Evolutionary conservation across 2,888 invertebrate genomes (phyloP).

Genomic region (Steinernema scapterisci): DNA sequence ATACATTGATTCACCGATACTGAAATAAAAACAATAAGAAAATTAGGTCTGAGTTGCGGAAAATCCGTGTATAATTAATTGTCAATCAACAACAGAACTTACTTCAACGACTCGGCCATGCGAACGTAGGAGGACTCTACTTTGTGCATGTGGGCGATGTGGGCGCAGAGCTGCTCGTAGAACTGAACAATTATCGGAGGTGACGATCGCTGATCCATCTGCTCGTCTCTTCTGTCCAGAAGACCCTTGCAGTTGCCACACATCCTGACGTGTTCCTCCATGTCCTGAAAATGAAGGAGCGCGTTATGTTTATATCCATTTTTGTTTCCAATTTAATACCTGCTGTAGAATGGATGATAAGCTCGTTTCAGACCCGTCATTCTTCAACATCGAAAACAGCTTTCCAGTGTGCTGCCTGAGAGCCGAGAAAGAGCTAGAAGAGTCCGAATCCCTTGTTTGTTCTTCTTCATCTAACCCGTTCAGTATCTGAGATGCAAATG

Average conservation of each 20-base stretch:
- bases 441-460: not conserved
- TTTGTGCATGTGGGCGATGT: constrained; percentile 78
- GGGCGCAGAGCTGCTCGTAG: constrained; percentile 81
- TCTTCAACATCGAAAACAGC: constrained; percentile 55
- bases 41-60: not conserved
- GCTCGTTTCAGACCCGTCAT: constrained; percentile 72
- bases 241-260: constrained; percentile 72
- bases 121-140: constrained; percentile 73
- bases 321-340: too few relatives aligned
- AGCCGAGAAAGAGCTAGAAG: not conserved
- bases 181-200: constrained; percentile 81
- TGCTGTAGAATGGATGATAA: constrained; percentile 70
- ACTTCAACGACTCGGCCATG: constrained; percentile 71
- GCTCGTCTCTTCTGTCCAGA: constrained; percentile 79
- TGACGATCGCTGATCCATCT: constrained; percentile 81
- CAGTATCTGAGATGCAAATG: constrained; percentile 61
- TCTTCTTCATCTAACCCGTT: constrained; percentile 31
- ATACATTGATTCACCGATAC: constrained; percentile 88
- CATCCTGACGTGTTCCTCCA: constrained; percentile 72
- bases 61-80: not conserved
- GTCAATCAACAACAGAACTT: not conserved
- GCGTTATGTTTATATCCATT: constrained; percentile 61
- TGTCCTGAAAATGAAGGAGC: constrained; percentile 72
- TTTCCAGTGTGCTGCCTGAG: constrained; percentile 36
- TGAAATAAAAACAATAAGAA: constrained; percentile 61